Percentiles rank a stretch among this genome's conserved stretches.
Evolutionary conservation across 1,140 invertebrate species (phyloP).

Genomic region (Meloidogyne hapla): DNA sequence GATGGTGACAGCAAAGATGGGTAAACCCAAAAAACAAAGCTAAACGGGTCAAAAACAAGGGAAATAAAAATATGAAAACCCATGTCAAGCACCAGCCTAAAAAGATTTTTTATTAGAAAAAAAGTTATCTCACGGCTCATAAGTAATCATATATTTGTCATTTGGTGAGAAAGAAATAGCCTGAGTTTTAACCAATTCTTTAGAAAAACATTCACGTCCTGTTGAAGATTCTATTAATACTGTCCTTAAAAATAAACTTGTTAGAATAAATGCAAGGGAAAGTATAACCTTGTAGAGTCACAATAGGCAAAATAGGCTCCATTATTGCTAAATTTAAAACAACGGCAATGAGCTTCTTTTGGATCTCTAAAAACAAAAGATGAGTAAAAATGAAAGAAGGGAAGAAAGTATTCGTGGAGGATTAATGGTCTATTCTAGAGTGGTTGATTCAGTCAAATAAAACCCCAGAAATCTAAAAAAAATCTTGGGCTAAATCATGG

Average conservation of each 20-base stretch:
- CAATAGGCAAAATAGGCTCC: slow-evolving; percentile 49
- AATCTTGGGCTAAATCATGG: too few relatives aligned
- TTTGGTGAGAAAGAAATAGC: slow-evolving; percentile 45
- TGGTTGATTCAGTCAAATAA: too few relatives aligned
- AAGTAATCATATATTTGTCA: slow-evolving; percentile 45
- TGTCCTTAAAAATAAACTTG: slow-evolving; percentile 35
- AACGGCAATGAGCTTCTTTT: slow-evolving; percentile 35
- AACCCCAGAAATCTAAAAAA: too few relatives aligned
- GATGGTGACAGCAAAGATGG: too few relatives aligned
- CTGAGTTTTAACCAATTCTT: slow-evolving; percentile 34
- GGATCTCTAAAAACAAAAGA: slow-evolving; percentile 45
- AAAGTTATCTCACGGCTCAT: slow-evolving; percentile 31
- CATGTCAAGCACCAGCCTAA: too few relatives aligned
- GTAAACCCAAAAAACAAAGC: too few relatives aligned
- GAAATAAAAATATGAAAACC: too few relatives aligned
- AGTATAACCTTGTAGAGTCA: slow-evolving; percentile 45
- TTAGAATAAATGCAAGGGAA: neutral
- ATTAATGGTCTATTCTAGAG: too few relatives aligned
- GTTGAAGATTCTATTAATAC: slow-evolving; percentile 44
- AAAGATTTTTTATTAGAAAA: neutral
- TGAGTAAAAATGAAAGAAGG: too few relatives aligned
- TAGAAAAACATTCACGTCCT: slow-evolving; percentile 41
- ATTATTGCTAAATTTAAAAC: slow-evolving; percentile 49
- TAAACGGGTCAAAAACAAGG: too few relatives aligned
- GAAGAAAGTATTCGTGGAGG: too few relatives aligned